These are phyloP conservation scores for Protonemura montana DNA, from an alignment of 2,888 invertebrate species.

Conservation along the genomic window DNA sequence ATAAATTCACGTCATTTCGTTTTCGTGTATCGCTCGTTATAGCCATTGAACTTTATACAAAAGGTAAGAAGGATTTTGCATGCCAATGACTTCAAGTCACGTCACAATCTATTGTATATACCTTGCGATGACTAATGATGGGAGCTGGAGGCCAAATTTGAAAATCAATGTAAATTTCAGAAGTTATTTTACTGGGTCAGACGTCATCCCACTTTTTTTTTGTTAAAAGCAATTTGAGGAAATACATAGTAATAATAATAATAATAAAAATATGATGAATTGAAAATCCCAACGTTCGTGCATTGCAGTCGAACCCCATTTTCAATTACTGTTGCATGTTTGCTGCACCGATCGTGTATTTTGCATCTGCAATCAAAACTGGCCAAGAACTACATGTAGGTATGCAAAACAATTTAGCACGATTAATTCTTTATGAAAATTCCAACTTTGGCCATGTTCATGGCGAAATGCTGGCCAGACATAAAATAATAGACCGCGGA, in stretches of 20 bases:
- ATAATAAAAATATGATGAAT: background rate
- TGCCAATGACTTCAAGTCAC: conserved; percentile 20
- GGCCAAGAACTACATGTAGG: background rate
- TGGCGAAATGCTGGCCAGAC: background rate
- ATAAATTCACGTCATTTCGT: background rate
- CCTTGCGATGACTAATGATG: background rate
- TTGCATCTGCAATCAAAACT: background rate
- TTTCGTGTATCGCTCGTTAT: background rate
- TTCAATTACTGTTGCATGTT: background rate
- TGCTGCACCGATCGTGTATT: background rate
- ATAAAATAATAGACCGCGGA: background rate
- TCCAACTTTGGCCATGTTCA: background rate
- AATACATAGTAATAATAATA: background rate
- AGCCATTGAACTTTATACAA: conserved; percentile 2
- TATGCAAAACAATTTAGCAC: background rate
- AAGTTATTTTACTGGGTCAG: conserved; percentile 12
- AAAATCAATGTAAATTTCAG: conserved; percentile 8
- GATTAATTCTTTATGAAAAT: background rate
- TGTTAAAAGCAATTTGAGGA: too few relatives aligned
- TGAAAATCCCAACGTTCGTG: background rate
- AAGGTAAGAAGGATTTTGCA: conserved; percentile 13
- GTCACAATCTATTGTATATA: background rate
- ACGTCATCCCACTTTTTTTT: background rate
- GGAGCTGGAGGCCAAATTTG: background rate
- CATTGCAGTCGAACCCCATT: background rate